Conservation (phyloP, 2,113 vertebrate species). For the Xerus inauris region DNA sequence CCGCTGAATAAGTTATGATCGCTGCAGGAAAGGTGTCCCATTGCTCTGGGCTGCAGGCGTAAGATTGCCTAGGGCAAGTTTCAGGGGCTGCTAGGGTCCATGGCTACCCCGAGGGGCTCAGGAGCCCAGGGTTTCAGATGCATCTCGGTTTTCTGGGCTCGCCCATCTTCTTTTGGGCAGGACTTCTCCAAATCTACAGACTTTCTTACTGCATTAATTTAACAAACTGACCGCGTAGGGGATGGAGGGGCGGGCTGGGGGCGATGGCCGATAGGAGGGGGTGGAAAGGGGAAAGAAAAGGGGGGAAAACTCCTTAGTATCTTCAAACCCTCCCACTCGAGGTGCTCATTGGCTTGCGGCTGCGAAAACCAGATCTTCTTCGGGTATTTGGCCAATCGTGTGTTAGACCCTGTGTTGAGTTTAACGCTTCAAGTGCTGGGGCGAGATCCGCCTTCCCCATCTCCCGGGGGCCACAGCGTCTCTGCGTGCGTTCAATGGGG, state of each 20-base stretch:
- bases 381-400: slow-evolving; percentile 83
- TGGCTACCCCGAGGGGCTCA: slow-evolving; percentile 73
- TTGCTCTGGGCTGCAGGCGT: slow-evolving; percentile 90
- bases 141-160: slow-evolving; percentile 81
- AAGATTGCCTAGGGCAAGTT: slow-evolving; percentile 87
- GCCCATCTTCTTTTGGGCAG: slow-evolving; percentile 80
- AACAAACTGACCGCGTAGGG: slow-evolving; percentile 92
- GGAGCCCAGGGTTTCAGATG: slow-evolving; percentile 72
- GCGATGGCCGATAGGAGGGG: slow-evolving; percentile 4
- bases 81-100: slow-evolving; percentile 85
- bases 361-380: slow-evolving; percentile 82
- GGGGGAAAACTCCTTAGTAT: slow-evolving; percentile 87
- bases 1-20: slow-evolving; percentile 89
- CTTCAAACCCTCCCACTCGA: slow-evolving; percentile 90
- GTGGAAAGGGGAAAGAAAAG: slow-evolving; percentile 71
- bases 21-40: slow-evolving; percentile 93
- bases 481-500: neutral
- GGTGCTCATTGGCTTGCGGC: slow-evolving; percentile 88
- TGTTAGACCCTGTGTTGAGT: slow-evolving; percentile 84
- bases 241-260: neutral
- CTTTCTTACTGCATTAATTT: slow-evolving; percentile 99
- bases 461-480: neutral
- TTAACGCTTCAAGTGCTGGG: slow-evolving; percentile 86
- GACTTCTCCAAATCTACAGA: slow-evolving; percentile 86
- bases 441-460: neutral